These are phyloP conservation scores for Drosophila erecta DNA, from an alignment of 1,140 invertebrate species.

Conservation along the genomic window DNA sequence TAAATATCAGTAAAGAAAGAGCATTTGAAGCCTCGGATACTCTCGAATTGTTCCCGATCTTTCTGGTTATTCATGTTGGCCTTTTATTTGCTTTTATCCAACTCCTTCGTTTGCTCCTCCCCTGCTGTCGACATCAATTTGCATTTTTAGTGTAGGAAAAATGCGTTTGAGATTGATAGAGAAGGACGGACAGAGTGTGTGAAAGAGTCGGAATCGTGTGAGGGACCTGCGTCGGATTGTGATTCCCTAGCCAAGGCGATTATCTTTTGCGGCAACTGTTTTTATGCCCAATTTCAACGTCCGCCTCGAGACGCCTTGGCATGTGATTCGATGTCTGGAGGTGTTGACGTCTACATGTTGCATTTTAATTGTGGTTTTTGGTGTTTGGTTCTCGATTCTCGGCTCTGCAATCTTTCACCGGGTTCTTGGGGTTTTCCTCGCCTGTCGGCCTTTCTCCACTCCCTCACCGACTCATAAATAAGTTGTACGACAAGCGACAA, in stretches of 20 bases:
- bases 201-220: slow-evolving; percentile 19
- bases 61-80: slow-evolving; percentile 43
- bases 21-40: not conserved
- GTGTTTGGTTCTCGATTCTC: slow-evolving; percentile 27
- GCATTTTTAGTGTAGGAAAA: slow-evolving; percentile 72
- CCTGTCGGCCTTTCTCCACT: slow-evolving; percentile 5
- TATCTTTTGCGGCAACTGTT: slow-evolving; percentile 74
- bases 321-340: slow-evolving; percentile 64
- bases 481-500: slow-evolving; percentile 75
- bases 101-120: slow-evolving; percentile 15
- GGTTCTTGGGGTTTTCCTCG: slow-evolving; percentile 28
- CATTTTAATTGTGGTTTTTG: slow-evolving; percentile 77
- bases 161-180: slow-evolving; percentile 75
- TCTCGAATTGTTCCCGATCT: not conserved
- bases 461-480: slow-evolving; percentile 63
- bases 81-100: slow-evolving; percentile 22
- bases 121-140: slow-evolving; percentile 60
- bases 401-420: slow-evolving; percentile 9
- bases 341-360: slow-evolving; percentile 80
- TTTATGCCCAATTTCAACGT: slow-evolving; percentile 82
- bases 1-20: not conserved
- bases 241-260: slow-evolving; percentile 61
- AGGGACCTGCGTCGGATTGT: slow-evolving; percentile 30
- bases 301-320: slow-evolving; percentile 78
- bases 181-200: slow-evolving; percentile 5